A percentile compares a stretch with the other conserved stretches of the same genome.
Evolutionary conservation across 2,888 invertebrate genomes (phyloP).

Genomic region (Podotricha telesiphe): DNA sequence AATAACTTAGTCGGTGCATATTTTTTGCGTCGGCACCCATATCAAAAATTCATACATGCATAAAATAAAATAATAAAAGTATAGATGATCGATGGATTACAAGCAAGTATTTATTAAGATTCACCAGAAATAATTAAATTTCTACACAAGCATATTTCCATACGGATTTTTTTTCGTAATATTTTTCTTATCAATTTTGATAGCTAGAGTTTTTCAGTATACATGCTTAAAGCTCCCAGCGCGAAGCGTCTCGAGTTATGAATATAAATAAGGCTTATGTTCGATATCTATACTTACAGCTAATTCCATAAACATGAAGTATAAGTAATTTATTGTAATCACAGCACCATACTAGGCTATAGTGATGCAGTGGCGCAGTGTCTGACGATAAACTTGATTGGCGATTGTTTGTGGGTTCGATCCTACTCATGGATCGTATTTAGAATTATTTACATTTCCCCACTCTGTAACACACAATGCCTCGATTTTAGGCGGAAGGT

Average conservation of each 20-base stretch:
- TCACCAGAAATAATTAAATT: background rate
- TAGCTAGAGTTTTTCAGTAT: slow-evolving; percentile 31
- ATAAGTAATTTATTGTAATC: background rate
- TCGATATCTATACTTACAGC: slow-evolving; percentile 33
- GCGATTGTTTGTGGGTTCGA: no score
- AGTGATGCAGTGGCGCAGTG: no score
- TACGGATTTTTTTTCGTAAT: slow-evolving; percentile 27
- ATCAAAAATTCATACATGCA: background rate
- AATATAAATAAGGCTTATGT: slow-evolving; percentile 52
- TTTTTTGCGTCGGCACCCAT: background rate
- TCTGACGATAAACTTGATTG: no score
- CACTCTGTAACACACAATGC: background rate
- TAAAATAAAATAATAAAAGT: background rate
- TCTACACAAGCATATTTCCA: no score
- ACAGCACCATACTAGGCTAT: no score
- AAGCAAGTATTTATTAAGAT: background rate
- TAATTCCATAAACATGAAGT: background rate
- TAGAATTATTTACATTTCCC: no score
- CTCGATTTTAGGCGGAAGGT: background rate
- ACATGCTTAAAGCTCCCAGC: slow-evolving; percentile 19
- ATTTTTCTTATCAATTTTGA: slow-evolving; percentile 25
- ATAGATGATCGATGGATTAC: background rate
- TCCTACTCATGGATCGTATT: no score
- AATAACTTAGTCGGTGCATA: background rate
- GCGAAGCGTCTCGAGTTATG: slow-evolving; percentile 33